A percentile compares a stretch with the other conserved stretches of the same genome.
phyloP scores from a whole-genome alignment of 2,113 vertebrate genomes.

The Chaetorhynchus papuensis region DNA sequence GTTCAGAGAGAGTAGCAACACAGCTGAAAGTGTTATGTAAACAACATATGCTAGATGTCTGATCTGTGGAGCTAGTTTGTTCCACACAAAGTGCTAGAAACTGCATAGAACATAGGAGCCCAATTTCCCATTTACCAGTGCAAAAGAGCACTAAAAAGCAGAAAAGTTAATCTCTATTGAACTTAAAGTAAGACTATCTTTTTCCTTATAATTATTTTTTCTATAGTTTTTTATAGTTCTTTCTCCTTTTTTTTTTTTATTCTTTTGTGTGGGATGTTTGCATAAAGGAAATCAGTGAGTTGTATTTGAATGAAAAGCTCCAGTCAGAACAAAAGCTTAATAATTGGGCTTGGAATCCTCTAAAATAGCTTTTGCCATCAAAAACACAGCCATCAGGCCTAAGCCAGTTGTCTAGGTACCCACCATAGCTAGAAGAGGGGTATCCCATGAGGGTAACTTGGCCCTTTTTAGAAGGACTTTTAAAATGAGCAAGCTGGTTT shows the following conservation, averaged over 20 bases:
- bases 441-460: background rate
- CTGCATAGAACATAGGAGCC: background rate
- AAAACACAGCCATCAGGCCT: background rate
- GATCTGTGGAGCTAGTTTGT: background rate
- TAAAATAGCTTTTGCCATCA: background rate
- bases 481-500: background rate
- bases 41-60: constrained; percentile 46
- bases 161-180: background rate
- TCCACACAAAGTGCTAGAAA: background rate
- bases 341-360: background rate
- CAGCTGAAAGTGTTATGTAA: constrained; percentile 43
- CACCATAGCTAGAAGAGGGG: background rate
- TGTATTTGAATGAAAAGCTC: background rate
- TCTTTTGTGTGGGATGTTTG: background rate
- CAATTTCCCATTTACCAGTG: background rate
- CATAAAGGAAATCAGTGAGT: background rate
- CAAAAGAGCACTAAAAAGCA: background rate
- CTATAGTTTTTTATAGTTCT: background rate
- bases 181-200: background rate
- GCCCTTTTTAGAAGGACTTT: background rate
- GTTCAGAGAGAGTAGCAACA: constrained; percentile 46
- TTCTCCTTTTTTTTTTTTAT: rapidly evolving
- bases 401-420: background rate
- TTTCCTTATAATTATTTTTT: background rate
- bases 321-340: background rate